phyloP scores from a whole-genome alignment of 1,140 invertebrate species.

The Nasonia longicornis region DNA sequence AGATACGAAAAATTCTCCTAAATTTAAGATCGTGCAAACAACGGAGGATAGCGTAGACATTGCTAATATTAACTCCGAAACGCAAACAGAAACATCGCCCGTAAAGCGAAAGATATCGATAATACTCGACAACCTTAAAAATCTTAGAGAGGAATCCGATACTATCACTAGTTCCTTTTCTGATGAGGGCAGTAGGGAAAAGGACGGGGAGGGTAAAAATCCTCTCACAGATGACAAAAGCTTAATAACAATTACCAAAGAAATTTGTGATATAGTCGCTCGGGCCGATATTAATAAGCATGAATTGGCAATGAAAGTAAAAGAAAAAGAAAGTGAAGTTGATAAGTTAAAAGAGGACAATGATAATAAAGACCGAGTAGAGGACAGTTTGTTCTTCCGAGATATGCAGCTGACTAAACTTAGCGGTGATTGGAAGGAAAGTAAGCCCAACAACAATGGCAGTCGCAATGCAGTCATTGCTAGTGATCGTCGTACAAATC shows the following conservation, averaged over 20 bases:
- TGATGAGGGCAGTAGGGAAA: background rate
- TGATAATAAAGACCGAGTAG: constrained; percentile 13
- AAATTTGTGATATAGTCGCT: constrained; percentile 26
- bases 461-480: background rate
- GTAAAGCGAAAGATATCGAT: constrained; percentile 38
- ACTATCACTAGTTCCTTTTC: constrained; percentile 18
- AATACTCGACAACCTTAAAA: constrained; percentile 31
- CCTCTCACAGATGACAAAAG: constrained; percentile 11
- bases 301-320: background rate
- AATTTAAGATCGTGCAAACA: background rate
- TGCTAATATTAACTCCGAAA: background rate
- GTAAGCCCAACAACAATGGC: constrained; percentile 2
- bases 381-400: constrained; percentile 32
- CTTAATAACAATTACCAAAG: constrained; percentile 42
- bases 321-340: background rate
- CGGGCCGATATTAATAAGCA: background rate
- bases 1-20: background rate
- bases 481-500: constrained; percentile 27
- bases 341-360: constrained; percentile 18
- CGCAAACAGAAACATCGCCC: constrained; percentile 6
- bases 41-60: background rate
- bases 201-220: background rate
- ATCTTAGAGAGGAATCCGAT: constrained; percentile 25
- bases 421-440: constrained; percentile 39
- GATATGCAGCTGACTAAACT: constrained; percentile 26